A percentile compares a stretch with the other conserved stretches of the same genome.
These are phyloP conservation scores for Corythoichthys intestinalis DNA, from an alignment of 2,113 vertebrate genomes.

Conservation along the genomic window DNA sequence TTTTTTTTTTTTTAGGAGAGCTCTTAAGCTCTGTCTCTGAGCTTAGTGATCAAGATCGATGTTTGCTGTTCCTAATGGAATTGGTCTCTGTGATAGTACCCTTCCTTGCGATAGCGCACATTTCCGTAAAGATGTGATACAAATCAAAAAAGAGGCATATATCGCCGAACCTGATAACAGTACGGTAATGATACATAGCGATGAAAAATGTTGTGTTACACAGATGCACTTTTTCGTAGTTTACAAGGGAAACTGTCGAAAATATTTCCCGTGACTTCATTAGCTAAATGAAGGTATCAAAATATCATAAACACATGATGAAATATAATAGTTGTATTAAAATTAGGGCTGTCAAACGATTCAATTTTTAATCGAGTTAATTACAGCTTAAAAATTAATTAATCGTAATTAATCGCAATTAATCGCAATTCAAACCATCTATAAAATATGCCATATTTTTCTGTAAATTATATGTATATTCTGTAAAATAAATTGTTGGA, in stretches of 20 bases:
- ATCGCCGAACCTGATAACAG: not conserved
- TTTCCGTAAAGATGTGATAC: not conserved
- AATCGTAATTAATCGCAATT: too few relatives aligned
- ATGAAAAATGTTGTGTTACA: not conserved
- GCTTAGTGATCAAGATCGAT: conserved; percentile 33
- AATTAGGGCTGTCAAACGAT: too few relatives aligned
- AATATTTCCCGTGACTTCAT: not conserved
- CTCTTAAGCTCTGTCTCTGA: conserved; percentile 33
- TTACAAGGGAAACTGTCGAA: not conserved
- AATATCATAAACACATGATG: not conserved
- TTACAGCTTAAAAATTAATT: too few relatives aligned
- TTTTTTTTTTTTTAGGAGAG: conserved; percentile 31
- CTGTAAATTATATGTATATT: too few relatives aligned
- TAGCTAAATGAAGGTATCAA: not conserved
- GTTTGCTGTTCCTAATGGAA: not conserved
- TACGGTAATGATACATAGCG: not conserved
- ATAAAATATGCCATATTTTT: too few relatives aligned
- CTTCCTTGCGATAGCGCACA: not conserved
- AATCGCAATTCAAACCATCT: too few relatives aligned
- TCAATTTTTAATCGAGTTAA: too few relatives aligned
- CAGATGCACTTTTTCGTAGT: not conserved
- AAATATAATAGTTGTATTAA: too few relatives aligned
- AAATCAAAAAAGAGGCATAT: not conserved
- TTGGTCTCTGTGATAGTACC: not conserved
- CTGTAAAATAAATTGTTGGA: too few relatives aligned